phyloP scores from a whole-genome alignment of 2,113 vertebrate genomes.

The Rhinoderma darwinii region DNA sequence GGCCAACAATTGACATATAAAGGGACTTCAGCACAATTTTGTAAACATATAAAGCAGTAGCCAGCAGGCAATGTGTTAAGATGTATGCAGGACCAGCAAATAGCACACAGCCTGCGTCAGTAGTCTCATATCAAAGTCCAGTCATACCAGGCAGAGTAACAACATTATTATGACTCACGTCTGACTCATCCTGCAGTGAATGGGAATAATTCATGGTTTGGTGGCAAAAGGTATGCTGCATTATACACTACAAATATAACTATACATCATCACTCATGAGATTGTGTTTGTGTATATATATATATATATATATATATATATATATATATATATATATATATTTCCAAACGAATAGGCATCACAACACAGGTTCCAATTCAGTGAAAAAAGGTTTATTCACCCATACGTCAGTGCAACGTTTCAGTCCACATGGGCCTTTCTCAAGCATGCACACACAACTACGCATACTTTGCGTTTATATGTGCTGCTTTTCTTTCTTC shows the following conservation, averaged over 20 bases:
- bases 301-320: constrained; percentile 17
- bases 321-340: background rate
- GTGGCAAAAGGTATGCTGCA: constrained; percentile 4
- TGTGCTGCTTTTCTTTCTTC: no score
- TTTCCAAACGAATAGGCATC: no score
- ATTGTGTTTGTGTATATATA: background rate
- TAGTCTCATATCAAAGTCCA: constrained; percentile 46
- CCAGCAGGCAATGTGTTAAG: constrained; percentile 36
- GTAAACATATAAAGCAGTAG: background rate
- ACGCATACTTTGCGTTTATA: no score
- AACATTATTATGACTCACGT: constrained; percentile 55
- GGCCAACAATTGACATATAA: no score
- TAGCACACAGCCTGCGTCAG: constrained; percentile 32
- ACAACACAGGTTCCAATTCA: no score
- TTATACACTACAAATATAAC: no score
- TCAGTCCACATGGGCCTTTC: no score
- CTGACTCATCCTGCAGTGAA: constrained; percentile 50
- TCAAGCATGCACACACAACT: no score
- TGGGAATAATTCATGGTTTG: background rate
- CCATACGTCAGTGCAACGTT: no score
- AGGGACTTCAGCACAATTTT: no score
- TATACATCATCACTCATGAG: background rate
- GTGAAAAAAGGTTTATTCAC: no score
- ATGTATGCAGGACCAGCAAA: background rate
- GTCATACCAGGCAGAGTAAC: constrained; percentile 47